Conservation (phyloP, 1,140 invertebrate species). For the Steinernema feltiae region DNA sequence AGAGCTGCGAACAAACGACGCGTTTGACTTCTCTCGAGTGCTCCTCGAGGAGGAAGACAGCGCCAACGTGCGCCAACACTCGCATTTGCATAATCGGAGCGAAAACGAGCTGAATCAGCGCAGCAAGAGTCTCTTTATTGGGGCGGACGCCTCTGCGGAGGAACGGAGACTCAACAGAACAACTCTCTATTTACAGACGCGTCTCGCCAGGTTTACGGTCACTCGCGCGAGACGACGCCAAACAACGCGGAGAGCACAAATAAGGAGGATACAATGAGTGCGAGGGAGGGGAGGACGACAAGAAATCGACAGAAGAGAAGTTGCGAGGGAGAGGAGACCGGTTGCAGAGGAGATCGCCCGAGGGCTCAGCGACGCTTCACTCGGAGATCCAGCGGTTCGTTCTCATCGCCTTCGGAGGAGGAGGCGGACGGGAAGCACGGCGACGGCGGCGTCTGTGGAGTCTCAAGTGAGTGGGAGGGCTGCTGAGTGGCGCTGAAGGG, state of each 20-base stretch:
- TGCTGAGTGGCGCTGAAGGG: neutral
- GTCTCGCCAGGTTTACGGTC: neutral
- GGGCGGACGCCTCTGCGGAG: neutral
- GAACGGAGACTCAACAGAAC: neutral
- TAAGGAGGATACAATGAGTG: neutral
- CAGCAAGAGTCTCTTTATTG: neutral
- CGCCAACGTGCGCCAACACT: neutral
- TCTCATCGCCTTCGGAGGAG: neutral
- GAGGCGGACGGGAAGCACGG: neutral
- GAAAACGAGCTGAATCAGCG: slow-evolving; percentile 8
- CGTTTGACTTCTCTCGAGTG: neutral
- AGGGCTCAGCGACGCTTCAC: neutral
- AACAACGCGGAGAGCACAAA: neutral
- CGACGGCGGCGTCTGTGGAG: neutral
- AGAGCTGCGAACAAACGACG: neutral
- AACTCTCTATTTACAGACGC: neutral
- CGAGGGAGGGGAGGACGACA: neutral
- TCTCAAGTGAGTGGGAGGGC: too few species aligned
- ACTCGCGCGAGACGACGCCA: neutral
- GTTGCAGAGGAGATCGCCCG: neutral
- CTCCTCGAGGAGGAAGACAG: neutral
- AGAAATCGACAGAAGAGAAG: neutral
- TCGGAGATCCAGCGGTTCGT: neutral
- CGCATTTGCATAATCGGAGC: neutral
- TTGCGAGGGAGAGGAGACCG: neutral